Conservation (phyloP, 2,797 vertebrate species). For the Sphaeramia orbicularis region DNA sequence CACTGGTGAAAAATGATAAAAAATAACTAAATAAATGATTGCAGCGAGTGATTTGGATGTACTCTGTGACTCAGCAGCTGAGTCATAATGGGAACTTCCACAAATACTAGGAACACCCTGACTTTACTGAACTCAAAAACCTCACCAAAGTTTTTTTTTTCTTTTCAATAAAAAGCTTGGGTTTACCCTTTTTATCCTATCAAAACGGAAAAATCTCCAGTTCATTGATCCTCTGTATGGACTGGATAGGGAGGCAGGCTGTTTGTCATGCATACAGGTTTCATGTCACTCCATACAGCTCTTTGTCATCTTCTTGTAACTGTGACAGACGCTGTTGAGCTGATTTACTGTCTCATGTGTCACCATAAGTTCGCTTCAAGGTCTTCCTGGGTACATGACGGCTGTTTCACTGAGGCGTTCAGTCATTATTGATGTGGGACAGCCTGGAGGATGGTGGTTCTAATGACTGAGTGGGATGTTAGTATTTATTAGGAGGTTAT, state of each 20-base stretch:
- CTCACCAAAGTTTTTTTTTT: neutral
- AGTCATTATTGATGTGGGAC: conserved; percentile 39
- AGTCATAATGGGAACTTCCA: conserved; percentile 48
- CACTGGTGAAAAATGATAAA: neutral
- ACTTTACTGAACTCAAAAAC: neutral
- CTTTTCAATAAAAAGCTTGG: neutral
- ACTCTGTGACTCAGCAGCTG: conserved; percentile 48
- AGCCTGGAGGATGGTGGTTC: conserved; percentile 21
- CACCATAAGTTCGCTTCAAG: conserved; percentile 47
- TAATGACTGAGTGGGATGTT: conserved; percentile 29
- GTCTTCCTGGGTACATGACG: conserved; percentile 29
- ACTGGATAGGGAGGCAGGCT: conserved; percentile 5
- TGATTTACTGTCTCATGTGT: conserved; percentile 49
- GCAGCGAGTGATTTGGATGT: conserved; percentile 7
- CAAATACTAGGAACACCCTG: conserved; percentile 23
- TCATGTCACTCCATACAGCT: conserved; percentile 30
- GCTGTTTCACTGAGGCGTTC: conserved; percentile 33
- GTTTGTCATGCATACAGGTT: conserved; percentile 33
- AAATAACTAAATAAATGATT: neutral
- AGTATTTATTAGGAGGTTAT: conserved; percentile 28
- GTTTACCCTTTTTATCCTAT: neutral
- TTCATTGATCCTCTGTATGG: conserved; percentile 12
- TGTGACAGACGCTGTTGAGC: conserved; percentile 28
- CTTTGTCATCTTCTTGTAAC: conserved; percentile 11
- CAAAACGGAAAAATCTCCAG: conserved; percentile 26